Conservation (phyloP, 2,113 vertebrate genomes). For the Leptosomus discolor region DNA sequence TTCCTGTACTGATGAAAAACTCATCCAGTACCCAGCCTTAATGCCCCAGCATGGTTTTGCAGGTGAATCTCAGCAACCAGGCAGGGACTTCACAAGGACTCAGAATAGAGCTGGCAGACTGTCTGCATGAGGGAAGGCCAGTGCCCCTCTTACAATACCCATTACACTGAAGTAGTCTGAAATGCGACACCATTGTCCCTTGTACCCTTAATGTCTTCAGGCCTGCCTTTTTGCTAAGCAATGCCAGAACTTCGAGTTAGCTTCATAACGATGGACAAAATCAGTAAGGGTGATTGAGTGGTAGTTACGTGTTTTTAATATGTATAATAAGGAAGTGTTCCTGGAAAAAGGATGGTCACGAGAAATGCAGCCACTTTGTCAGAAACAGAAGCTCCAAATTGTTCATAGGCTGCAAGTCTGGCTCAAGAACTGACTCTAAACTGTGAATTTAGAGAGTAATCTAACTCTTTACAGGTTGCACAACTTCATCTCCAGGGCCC, state of each 20-base stretch:
- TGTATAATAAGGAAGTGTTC: background rate
- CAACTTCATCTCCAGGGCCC: background rate
- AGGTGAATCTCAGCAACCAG: background rate
- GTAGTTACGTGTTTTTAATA: accelerated
- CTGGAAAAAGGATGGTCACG: background rate
- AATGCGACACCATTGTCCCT: background rate
- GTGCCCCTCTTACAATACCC: background rate
- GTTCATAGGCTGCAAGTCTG: background rate
- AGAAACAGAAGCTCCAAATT: background rate
- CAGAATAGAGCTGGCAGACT: background rate
- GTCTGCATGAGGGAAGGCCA: background rate
- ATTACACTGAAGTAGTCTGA: background rate
- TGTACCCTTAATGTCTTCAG: background rate
- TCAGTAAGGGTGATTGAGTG: background rate
- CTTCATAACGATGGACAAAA: background rate
- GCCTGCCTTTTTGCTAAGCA: background rate
- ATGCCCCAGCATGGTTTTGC: background rate
- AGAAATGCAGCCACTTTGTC: background rate
- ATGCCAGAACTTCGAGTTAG: background rate
- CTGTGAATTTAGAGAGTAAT: background rate
- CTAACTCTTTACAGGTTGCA: background rate
- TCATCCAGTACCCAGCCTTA: background rate
- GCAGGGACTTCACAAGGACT: background rate
- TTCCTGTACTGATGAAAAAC: background rate
- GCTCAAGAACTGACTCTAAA: background rate